phyloP scores from a whole-genome alignment of 1,140 invertebrate genomes.

The Potamilus streckersoni region DNA sequence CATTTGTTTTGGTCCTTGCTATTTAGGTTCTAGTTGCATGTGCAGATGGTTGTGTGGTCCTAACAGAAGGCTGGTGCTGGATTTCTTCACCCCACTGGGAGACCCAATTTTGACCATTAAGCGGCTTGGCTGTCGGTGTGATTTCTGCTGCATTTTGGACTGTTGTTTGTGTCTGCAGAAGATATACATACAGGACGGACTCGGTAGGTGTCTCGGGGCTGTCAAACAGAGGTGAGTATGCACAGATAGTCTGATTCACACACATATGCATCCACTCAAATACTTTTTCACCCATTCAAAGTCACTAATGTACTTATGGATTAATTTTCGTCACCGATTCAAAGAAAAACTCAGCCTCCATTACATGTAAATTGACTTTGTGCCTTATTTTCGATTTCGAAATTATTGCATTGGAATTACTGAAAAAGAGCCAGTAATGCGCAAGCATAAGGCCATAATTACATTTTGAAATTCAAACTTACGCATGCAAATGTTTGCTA shows the following conservation, averaged over 20 bases:
- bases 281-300: too few species aligned
- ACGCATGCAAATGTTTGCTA: too few species aligned
- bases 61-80: slow-evolving; percentile 40
- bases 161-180: slow-evolving; percentile 47
- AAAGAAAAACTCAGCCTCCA: too few species aligned
- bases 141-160: slow-evolving; percentile 51
- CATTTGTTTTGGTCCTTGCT: slow-evolving; percentile 1
- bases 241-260: background rate
- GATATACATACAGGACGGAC: slow-evolving; percentile 42
- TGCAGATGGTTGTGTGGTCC: slow-evolving; percentile 53
- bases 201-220: slow-evolving; percentile 38
- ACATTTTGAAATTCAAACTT: too few species aligned
- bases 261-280: too few species aligned
- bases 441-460: too few species aligned
- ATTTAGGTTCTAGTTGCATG: slow-evolving; percentile 43
- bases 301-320: too few species aligned
- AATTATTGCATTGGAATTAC: too few species aligned
- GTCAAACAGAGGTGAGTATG: slow-evolving; percentile 43
- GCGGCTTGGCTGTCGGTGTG: slow-evolving; percentile 43
- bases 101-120: slow-evolving; percentile 41
- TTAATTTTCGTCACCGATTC: too few species aligned
- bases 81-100: slow-evolving; percentile 37
- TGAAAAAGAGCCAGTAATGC: too few species aligned
- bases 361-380: too few species aligned
- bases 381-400: too few species aligned